Evolutionary conservation across 2,888 invertebrate genomes (phyloP).

Genomic region (Theretra japonica): DNA sequence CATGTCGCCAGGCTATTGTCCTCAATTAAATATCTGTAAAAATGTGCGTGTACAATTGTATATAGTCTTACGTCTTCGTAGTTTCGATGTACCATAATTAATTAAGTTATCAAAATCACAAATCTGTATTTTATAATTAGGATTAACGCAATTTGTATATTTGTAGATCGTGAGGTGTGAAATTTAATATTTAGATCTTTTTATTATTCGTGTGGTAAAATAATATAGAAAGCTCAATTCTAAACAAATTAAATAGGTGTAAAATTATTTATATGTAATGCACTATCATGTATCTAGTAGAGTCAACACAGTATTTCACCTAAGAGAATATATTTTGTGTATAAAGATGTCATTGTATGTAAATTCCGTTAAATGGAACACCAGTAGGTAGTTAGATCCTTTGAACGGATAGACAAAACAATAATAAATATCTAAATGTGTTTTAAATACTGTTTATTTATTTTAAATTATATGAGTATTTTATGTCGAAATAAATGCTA

Average conservation of each 20-base stretch:
- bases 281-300: slow-evolving; percentile 27
- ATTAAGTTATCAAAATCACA: slow-evolving; percentile 6
- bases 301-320: slow-evolving; percentile 30
- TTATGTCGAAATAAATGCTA: background rate
- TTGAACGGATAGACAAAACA: slow-evolving; percentile 18
- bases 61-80: slow-evolving; percentile 14
- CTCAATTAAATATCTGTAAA: slow-evolving; percentile 49
- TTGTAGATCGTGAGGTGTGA: slow-evolving; percentile 26
- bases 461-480: background rate
- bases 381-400: slow-evolving; percentile 48
- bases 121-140: slow-evolving; percentile 8
- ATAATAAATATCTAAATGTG: slow-evolving; percentile 7
- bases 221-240: slow-evolving; percentile 65
- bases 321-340: slow-evolving; percentile 53
- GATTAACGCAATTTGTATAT: slow-evolving; percentile 28
- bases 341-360: slow-evolving; percentile 41
- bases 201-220: slow-evolving; percentile 22
- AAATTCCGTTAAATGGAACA: slow-evolving; percentile 46
- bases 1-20: slow-evolving; percentile 59
- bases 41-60: slow-evolving; percentile 38
- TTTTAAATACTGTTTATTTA: background rate
- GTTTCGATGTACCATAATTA: slow-evolving; percentile 29
- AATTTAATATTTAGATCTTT: slow-evolving; percentile 15
- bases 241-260: slow-evolving; percentile 52
- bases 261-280: slow-evolving; percentile 37